A percentile compares a stretch with the other conserved stretches of the same genome.
These are phyloP conservation scores for Melopsittacus undulatus DNA, from an alignment of 2,797 vertebrate species.

Conservation along the genomic window DNA sequence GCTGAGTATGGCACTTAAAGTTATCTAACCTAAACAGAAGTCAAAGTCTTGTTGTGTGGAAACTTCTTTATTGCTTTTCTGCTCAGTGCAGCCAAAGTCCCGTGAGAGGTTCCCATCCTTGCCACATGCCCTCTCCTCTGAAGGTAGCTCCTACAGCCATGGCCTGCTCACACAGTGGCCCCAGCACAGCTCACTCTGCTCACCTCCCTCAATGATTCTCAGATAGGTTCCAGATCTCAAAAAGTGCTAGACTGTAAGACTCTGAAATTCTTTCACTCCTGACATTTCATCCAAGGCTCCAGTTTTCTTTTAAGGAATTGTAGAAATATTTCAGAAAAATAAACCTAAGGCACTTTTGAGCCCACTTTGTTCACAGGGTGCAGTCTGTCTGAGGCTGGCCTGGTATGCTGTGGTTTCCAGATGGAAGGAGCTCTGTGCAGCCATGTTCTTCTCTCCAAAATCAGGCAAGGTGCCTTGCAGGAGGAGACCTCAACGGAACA, in stretches of 20 bases:
- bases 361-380: too few species aligned
- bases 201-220: background rate
- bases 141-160: background rate
- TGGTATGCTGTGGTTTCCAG: fast-evolving
- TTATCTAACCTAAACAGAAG: background rate
- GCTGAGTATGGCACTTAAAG: too few species aligned
- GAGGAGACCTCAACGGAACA: background rate
- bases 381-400: background rate
- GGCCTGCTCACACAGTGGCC: background rate
- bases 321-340: background rate
- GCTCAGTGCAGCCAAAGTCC: background rate
- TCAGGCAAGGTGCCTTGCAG: background rate
- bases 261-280: background rate
- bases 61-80: background rate
- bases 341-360: background rate
- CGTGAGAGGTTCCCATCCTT: fast-evolving
- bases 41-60: background rate
- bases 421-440: background rate
- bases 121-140: background rate
- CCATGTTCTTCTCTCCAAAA: fast-evolving
- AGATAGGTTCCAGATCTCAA: background rate
- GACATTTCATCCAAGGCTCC: background rate
- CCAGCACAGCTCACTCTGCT: background rate
- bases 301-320: background rate
- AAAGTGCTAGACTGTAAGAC: background rate